phyloP scores from a whole-genome alignment of 2,888 invertebrate genomes.

The Oscheius sp. region DNA sequence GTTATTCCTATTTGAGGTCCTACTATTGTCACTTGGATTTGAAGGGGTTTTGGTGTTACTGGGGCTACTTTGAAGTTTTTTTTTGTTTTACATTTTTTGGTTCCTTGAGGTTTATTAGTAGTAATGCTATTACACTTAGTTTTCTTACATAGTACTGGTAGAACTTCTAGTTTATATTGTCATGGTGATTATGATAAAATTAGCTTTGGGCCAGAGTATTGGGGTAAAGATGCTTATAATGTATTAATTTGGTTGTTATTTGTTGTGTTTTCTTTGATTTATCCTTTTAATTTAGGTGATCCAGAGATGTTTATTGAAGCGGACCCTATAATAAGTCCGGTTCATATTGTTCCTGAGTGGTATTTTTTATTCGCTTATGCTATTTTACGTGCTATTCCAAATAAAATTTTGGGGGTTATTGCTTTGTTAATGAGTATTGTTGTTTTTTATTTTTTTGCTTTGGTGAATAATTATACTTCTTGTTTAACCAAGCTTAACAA shows the following conservation, averaged over 20 bases:
- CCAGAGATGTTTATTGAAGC: conserved; percentile 81
- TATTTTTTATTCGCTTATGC: conserved; percentile 85
- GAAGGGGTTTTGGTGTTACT: conserved; percentile 81
- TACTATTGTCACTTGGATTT: conserved; percentile 76
- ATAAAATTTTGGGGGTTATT: conserved; percentile 82
- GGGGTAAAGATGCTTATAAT: conserved; percentile 65
- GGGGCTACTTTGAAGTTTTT: conserved; percentile 82
- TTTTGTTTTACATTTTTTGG: conserved; percentile 80
- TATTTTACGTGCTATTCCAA: conserved; percentile 82
- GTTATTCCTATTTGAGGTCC: conserved; percentile 58
- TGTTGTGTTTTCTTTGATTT: conserved; percentile 75
- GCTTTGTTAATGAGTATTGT: conserved; percentile 72
- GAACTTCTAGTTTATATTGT: conserved; percentile 57
- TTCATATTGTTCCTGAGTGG: conserved; percentile 85
- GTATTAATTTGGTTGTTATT: conserved; percentile 75
- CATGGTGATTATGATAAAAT: conserved; percentile 63
- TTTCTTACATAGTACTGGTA: conserved; percentile 69
- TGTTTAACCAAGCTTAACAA: conserved; percentile 53
- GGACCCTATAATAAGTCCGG: conserved; percentile 79
- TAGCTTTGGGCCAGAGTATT: conserved; percentile 58
- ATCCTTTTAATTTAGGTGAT: conserved; percentile 75
- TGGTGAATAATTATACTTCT: conserved; percentile 57
- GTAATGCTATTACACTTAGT: conserved; percentile 62
- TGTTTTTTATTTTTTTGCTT: conserved; percentile 57
- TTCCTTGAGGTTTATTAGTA: conserved; percentile 78